Percentiles rank a stretch among this genome's conserved stretches.
Conservation (phyloP, 2,113 vertebrate species). For the Anhinga anhinga region DNA sequence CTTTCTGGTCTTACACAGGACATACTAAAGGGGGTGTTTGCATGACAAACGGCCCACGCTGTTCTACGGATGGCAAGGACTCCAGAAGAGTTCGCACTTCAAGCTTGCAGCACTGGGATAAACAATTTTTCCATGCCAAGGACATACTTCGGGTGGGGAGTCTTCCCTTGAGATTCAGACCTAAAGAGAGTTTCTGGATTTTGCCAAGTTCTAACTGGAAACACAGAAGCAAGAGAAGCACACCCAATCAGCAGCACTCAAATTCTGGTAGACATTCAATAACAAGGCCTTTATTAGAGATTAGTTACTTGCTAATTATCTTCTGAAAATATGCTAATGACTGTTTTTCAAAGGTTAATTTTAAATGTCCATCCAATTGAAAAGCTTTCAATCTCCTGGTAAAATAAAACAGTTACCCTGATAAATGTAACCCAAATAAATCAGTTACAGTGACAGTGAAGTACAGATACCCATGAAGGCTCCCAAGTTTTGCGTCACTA, state of each 20-base stretch:
- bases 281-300: background rate
- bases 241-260: background rate
- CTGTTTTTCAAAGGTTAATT: background rate
- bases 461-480: background rate
- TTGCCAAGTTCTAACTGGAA: background rate
- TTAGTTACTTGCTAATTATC: background rate
- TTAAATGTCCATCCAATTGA: background rate
- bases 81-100: background rate
- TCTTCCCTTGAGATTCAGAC: background rate
- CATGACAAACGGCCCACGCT: background rate
- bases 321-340: background rate
- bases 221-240: background rate
- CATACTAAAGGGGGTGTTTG: background rate
- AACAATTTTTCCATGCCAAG: background rate
- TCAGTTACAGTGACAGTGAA: background rate
- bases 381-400: background rate
- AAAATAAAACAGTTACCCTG: background rate
- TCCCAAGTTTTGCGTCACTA: background rate
- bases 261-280: background rate
- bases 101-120: background rate
- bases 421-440: background rate
- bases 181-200: background rate
- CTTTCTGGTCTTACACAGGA: background rate
- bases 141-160: background rate
- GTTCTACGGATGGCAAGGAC: background rate